Evolutionary conservation across 2,113 vertebrate species (phyloP).

Genomic region (Syngnathus floridae): DNA sequence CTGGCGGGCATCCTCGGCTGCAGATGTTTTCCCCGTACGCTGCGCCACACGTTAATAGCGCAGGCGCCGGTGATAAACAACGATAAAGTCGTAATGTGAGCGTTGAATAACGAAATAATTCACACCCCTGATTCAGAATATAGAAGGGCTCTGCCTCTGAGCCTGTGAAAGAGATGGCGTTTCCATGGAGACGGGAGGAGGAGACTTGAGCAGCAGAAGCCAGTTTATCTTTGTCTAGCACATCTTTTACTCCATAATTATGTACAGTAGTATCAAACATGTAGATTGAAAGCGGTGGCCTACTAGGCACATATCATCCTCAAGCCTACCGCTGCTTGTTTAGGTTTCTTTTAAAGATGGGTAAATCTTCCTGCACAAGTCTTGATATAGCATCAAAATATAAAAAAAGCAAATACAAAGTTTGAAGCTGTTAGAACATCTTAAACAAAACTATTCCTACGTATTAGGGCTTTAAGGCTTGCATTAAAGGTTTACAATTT

Average conservation of each 20-base stretch:
- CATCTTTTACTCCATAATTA: constrained; percentile 1
- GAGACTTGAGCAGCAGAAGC: constrained; percentile 6
- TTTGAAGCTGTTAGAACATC: no score
- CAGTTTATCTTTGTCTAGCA: not conserved
- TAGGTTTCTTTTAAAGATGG: not conserved
- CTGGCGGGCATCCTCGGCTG: not conserved
- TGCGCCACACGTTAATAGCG: not conserved
- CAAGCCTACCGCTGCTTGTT: not conserved
- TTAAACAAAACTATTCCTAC: no score
- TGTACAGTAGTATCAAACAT: not conserved
- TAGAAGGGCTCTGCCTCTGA: constrained; percentile 1
- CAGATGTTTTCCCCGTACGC: not conserved
- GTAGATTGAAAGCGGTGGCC: not conserved
- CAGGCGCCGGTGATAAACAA: not conserved
- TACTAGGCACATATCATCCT: not conserved
- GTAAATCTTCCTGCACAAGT: not conserved
- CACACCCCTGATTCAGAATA: constrained; percentile 7
- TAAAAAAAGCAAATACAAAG: not conserved
- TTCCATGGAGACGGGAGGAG: constrained; percentile 11
- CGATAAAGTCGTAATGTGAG: constrained; percentile 5
- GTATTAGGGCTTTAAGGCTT: no score
- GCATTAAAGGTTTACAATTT: no score
- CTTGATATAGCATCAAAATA: not conserved
- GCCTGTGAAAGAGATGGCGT: constrained; percentile 3
- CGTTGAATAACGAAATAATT: constrained; percentile 5